Evolutionary conservation across 2,888 invertebrate genomes (phyloP).

Genomic region (Melieria crassipennis): DNA sequence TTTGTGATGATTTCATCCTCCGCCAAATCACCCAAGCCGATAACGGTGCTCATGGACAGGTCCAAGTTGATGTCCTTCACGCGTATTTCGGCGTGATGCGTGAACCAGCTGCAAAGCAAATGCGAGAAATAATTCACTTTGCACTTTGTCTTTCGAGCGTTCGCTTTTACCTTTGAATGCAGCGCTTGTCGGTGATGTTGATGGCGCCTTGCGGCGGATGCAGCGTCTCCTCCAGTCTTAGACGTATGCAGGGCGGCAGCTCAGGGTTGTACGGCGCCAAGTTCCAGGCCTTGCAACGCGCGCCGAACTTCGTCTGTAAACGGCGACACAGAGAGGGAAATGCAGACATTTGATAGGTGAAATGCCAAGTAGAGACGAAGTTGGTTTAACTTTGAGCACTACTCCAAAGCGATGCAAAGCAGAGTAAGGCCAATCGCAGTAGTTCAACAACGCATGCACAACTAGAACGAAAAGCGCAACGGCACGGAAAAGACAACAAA

Average conservation of each 20-base stretch:
- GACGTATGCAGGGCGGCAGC: conserved; percentile 69
- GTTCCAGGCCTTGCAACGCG: conserved; percentile 83
- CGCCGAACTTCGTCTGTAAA: conserved; percentile 80
- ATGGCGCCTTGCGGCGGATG: conserved; percentile 61
- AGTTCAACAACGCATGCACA: too few relatives aligned
- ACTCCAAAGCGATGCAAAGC: too few relatives aligned
- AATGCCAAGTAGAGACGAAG: background rate
- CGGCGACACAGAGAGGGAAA: background rate
- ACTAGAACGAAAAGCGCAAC: too few relatives aligned
- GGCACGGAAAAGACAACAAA: too few relatives aligned
- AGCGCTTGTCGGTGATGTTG: conserved; percentile 59
- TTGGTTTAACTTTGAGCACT: too few relatives aligned
- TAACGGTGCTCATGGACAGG: conserved; percentile 83
- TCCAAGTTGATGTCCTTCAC: conserved; percentile 74
- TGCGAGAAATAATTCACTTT: background rate
- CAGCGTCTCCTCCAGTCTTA: conserved; percentile 72
- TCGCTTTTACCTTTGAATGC: conserved; percentile 58
- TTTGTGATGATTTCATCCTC: conserved; percentile 87
- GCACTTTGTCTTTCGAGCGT: background rate
- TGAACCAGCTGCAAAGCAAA: conserved; percentile 57
- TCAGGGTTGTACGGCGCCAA: conserved; percentile 71
- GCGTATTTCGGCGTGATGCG: conserved; percentile 71
- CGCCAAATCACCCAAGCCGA: conserved; percentile 82
- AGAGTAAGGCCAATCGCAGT: too few relatives aligned
- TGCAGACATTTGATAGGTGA: background rate